Conservation (phyloP, 1,140 invertebrate species). For the Drosophila sproati region DNA sequence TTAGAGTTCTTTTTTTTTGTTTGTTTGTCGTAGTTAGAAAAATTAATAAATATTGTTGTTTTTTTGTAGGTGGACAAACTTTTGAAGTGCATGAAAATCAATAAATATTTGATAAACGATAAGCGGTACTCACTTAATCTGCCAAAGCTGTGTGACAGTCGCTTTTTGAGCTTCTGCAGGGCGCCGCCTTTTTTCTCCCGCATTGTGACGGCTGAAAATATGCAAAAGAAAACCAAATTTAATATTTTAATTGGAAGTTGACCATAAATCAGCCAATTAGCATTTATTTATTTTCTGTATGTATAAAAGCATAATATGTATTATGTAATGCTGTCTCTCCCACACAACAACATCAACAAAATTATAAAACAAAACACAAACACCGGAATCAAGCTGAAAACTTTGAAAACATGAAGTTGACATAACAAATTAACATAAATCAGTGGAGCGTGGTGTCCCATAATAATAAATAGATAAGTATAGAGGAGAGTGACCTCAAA, state of each 20-base stretch:
- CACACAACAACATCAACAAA: conserved; percentile 5
- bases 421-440: conserved; percentile 78
- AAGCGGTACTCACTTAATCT: conserved; percentile 92
- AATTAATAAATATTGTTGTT: conserved; percentile 12
- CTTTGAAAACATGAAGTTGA: conserved; percentile 44
- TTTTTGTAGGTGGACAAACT: conserved; percentile 7
- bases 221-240: conserved; percentile 9
- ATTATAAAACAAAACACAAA: conserved; percentile 64
- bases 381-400: neutral
- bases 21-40: neutral
- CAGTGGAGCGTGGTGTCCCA: conserved; percentile 74
- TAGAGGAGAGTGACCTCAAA: conserved; percentile 12
- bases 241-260: conserved; percentile 16
- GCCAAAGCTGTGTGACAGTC: conserved; percentile 95
- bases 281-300: too few relatives aligned
- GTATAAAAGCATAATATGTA: neutral
- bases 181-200: conserved; percentile 95
- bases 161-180: conserved; percentile 95
- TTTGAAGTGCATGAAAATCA: conserved; percentile 6
- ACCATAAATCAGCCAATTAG: too few relatives aligned
- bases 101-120: neutral
- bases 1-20: neutral
- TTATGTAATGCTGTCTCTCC: conserved; percentile 45
- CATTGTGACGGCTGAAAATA: conserved; percentile 92
- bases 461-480: conserved; percentile 62